Base-by-base conservation (phyloP, 1,140 invertebrate species). In the Delia radicum region DNA sequence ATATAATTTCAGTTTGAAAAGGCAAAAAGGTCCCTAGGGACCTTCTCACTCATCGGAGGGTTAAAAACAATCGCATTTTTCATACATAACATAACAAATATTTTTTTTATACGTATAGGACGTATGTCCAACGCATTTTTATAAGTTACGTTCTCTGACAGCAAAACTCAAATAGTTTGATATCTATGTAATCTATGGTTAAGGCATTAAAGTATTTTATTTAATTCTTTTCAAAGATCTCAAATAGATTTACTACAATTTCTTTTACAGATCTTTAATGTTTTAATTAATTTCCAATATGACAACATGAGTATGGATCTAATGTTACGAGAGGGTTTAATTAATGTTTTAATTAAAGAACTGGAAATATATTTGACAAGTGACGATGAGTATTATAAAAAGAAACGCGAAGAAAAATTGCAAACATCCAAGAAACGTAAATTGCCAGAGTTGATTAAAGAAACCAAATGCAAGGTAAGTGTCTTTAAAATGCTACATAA, bases 251-350 rank as follows among this genome's bases (percentile, higher is more conserved):
- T n/a, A n/a, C n/a, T n/a, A n/a, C n/a, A n/a, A n/a, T n/a, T n/a
- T n/a, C n/a, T 21, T n/a, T 73, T 37, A 48, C 27, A 86, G 84
- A 79, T 86, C 4, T 79, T 86, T 1, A 80, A 82, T 73, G 81
- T 84, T 15, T 75, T 86, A 0, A 82, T 83, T 28, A 82, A 86
- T 65, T 86, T 86, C 74, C 82, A 85, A 78, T 86, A 86, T 74
- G 85, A 86, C 73, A 84, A 86, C 33, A 74, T 86, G 31, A 86
- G 85, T 61, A 86, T 86, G 82, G 83, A 86, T 37, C 74, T 86
- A 3, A 67, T 86, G 77, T 72, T 86, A 0, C 81, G 77, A 33
- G 82, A 85, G 76, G 84, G 85, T 0, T 55, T 86, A 37, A 78
- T 86, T 21, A 77, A 78, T 6, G 77, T 86, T 74, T 37, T 86